phyloP scores from a whole-genome alignment of 2,888 invertebrate genomes.

The Chrysolina haemoptera region DNA sequence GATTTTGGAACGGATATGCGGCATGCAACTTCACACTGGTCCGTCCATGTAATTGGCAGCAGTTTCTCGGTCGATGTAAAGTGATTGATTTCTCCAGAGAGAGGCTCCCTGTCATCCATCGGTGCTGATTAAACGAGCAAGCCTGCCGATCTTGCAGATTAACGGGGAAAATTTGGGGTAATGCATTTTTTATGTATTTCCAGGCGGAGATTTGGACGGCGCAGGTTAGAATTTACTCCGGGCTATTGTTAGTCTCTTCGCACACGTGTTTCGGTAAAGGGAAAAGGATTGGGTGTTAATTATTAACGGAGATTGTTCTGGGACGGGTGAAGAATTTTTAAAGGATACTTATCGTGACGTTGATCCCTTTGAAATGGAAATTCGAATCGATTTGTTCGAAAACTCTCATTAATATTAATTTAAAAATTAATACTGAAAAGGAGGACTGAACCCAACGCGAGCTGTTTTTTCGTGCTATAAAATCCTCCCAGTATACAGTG shows the following conservation, averaged over 20 bases:
- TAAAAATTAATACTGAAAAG: too few relatives aligned
- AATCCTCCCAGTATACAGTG: too few relatives aligned
- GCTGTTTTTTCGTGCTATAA: too few relatives aligned
- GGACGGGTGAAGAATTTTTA: not conserved
- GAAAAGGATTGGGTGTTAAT: conserved; percentile 22
- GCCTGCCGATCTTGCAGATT: conserved; percentile 63
- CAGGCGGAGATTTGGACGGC: not conserved
- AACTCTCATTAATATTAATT: too few relatives aligned
- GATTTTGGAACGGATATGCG: too few relatives aligned
- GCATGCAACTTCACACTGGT: conserved; percentile 30
- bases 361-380: not conserved
- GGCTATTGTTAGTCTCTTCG: conserved; percentile 4
- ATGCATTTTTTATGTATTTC: conserved; percentile 65
- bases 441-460: too few relatives aligned
- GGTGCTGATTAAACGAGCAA: conserved; percentile 66
- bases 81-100: conserved; percentile 69
- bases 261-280: conserved; percentile 12
- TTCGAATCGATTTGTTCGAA: not conserved
- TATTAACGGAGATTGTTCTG: conserved; percentile 12
- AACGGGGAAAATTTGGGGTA: conserved; percentile 65
- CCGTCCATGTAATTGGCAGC: conserved; percentile 63
- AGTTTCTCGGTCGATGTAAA: conserved; percentile 64
- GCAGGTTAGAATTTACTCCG: conserved; percentile 9
- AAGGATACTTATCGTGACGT: not conserved
- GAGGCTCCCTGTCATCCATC: conserved; percentile 66